Base-by-base conservation (phyloP, 2,797 vertebrate species). In the Spondyliosoma cantharus region DNA sequence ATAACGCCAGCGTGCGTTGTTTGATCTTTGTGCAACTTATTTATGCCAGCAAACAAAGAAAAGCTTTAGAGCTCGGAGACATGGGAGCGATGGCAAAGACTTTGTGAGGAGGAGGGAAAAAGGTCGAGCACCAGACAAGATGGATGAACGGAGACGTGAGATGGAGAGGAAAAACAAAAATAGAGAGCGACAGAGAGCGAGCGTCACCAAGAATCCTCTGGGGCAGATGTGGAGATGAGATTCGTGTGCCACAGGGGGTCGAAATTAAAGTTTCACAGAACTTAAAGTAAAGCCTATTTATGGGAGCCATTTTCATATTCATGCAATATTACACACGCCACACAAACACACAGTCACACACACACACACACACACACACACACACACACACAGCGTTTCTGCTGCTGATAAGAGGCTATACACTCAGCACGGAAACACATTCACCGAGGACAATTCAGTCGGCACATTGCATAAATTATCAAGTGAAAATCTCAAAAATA, bases 251-350 rank as follows among this genome's bases (percentile, higher is more conserved):
- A 76, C 4, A 37, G 79, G 84, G 84, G 85, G 76, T 74, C 37
- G 37, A 79, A 89, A 87, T 89, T 86, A 90, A 91, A 91, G 82
- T 90, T 90, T 83, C 82, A 86, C 78, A 89, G 76, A 92, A 90
- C 74, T 88, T 89, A 80, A 88, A 91, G 85, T 81, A 73, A 91
- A 87, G 87, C 76, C 85, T 90, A 90, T 91, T 92, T 89, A 89
- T 88, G 78, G 90, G 74, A 87, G 67, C 79, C 81, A 81, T 88
- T 89, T 90, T 92, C 88, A 91, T 92, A 90, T 90, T 88, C 87
- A 91, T 92, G 81, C 68, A 85, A 81, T 83, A 86, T 88, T 87
- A 90, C 87, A 76, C 83, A 82, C 62, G 52, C 49, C 45, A 52
- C 67, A 80, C 48, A 53, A 57, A 81, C 50, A 61, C 62, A 71